Conservation (phyloP, 2,888 invertebrate species). For the Melanostoma mellinum region DNA sequence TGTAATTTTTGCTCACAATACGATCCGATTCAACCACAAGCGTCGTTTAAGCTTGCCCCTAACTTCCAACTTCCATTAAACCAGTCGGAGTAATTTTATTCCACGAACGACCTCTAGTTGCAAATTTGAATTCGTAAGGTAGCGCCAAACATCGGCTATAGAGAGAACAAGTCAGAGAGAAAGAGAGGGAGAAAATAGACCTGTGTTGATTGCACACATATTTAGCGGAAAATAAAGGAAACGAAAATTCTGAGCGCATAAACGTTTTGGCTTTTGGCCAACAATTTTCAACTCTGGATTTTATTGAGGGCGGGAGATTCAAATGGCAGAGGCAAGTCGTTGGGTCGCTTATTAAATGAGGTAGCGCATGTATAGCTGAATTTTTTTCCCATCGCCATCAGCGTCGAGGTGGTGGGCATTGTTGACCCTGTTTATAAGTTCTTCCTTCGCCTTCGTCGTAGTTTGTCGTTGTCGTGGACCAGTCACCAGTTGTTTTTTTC, state of each 20-base stretch:
- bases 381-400: conserved; percentile 17
- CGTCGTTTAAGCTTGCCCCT: conserved; percentile 22
- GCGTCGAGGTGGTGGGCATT: conserved; percentile 21
- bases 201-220: conserved; percentile 67
- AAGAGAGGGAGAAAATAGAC: conserved; percentile 9
- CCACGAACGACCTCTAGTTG: conserved; percentile 11
- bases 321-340: conserved; percentile 56
- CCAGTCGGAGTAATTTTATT: conserved; percentile 10
- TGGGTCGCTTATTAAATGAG: conserved; percentile 48
- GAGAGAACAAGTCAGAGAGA: conserved; percentile 14
- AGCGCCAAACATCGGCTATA: conserved; percentile 4
- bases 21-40: conserved; percentile 34
- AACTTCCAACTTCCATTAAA: neutral
- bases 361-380: neutral
- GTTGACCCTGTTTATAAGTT: conserved; percentile 54
- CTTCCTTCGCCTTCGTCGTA: neutral
- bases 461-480: conserved; percentile 6
- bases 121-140: conserved; percentile 46
- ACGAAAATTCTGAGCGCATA: conserved; percentile 46
- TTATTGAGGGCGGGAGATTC: conserved; percentile 68
- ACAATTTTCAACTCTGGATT: conserved; percentile 61
- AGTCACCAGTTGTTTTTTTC: neutral
- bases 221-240: conserved; percentile 41
- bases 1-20: conserved; percentile 34
- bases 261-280: conserved; percentile 70